Percentiles rank a stretch among this genome's conserved stretches.
Conservation (phyloP, 2,797 vertebrate genomes). For the Phataginus tricuspis region DNA sequence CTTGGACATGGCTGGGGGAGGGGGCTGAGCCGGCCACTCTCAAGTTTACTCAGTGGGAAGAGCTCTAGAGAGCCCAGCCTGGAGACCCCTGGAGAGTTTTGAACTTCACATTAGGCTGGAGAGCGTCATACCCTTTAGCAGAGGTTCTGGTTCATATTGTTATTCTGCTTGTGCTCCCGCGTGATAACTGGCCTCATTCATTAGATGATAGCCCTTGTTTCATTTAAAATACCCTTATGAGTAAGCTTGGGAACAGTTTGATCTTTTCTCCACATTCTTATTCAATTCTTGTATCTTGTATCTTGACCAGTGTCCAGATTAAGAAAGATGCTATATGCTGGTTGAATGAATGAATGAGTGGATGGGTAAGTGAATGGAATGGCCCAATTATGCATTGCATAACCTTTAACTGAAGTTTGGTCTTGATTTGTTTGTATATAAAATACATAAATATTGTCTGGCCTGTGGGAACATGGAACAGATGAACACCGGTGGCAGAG, state of each 20-base stretch:
- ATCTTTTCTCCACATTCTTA: background rate
- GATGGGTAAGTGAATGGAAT: background rate
- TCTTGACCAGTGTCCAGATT: background rate
- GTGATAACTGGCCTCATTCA: background rate
- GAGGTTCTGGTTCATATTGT: fast-evolving
- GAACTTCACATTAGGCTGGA: background rate
- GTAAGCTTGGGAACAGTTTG: background rate
- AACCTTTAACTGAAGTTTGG: background rate
- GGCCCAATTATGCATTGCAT: background rate
- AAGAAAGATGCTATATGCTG: background rate
- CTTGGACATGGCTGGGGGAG: slow-evolving; percentile 35
- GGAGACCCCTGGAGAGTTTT: background rate
- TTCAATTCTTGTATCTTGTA: background rate
- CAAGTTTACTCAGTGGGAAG: background rate
- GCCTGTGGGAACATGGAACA: fast-evolving
- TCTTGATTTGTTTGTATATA: background rate
- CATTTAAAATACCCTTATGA: background rate
- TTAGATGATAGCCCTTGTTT: background rate
- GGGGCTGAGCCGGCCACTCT: background rate
- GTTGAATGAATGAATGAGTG: background rate
- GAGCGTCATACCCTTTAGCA: background rate
- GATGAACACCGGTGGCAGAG: background rate
- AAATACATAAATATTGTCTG: background rate
- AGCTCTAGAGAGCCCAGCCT: background rate
- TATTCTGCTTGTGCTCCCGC: fast-evolving